Conservation (phyloP, 2,888 invertebrate species). For the Brachypterus glaber region DNA sequence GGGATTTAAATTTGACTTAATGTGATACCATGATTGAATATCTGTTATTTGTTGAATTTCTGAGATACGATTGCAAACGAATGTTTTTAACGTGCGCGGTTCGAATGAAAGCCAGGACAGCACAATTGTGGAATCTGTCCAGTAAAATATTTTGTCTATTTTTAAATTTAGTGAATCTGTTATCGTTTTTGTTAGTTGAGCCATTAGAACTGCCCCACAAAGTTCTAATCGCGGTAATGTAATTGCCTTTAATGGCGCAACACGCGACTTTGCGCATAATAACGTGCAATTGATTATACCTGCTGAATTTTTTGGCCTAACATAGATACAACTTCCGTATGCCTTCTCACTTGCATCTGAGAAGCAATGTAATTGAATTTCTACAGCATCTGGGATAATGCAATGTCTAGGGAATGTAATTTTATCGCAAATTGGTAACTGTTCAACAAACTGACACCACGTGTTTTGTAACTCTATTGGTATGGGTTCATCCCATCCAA, state of each 20-base stretch:
- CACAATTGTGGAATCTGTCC: conserved; percentile 24
- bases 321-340: neutral
- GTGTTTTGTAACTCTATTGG: neutral
- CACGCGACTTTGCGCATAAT: conserved; percentile 7
- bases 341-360: neutral
- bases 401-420: neutral
- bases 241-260: conserved; percentile 4
- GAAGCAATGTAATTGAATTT: neutral
- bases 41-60: conserved; percentile 19
- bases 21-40: conserved; percentile 20
- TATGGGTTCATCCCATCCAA: too few relatives aligned
- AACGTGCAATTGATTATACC: neutral
- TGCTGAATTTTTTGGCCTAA: neutral
- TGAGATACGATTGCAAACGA: conserved; percentile 22
- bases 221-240: conserved; percentile 14
- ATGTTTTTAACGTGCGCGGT: conserved; percentile 22
- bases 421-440: neutral
- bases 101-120: conserved; percentile 21
- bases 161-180: conserved; percentile 8
- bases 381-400: neutral
- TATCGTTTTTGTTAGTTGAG: conserved; percentile 13
- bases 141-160: conserved; percentile 17
- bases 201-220: conserved; percentile 16
- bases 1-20: conserved; percentile 20
- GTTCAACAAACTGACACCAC: neutral